Evolutionary conservation across 2,113 vertebrate species (phyloP), one percentile per base, ranked within the genome.

Genomic region (Hippocampus abdominalis): DNA sequence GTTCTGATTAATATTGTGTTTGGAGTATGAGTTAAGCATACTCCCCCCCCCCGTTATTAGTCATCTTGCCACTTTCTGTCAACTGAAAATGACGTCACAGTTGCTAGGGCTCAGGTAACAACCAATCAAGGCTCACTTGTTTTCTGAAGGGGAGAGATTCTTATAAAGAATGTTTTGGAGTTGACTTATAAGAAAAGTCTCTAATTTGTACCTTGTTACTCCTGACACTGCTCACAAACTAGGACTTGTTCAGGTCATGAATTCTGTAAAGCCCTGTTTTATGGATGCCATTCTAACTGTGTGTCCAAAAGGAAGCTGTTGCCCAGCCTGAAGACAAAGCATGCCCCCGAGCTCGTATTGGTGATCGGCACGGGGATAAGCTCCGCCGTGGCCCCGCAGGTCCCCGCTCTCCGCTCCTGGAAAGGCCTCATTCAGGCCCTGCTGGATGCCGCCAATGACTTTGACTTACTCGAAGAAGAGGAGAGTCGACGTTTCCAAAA

Each of bases 341-440:
- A 93, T 27, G 95, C 96, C 69, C 93, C 67, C 0, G 96, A 98
- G 65, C 94, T 98, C 0, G 96, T 98, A 40, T 81, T 98, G 84
- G 96, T 98, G 81, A 96, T 98, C 0, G 96, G 96, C 65, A 98
- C 96, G 0, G 96, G 96, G 76, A 94, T 98, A 8, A 98, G 96
- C 68, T 95, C 96, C 0, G 96, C 96, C 0, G 96, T 98, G 5
- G 96, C 96, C 7, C 96, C 96, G 2, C 94, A 95, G 79, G 96
- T 98, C 25, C 96, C 96, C 0, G 96, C 95, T 0, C 91, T 98
- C 18, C 95, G 96, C 10, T 98, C 96, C 56, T 98, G 96, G 96
- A 98, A 98, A 68, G 96, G 95, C 7, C 88, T 98, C 44, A 98
- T 98, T 76, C 96, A 98, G 86, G 96, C 96, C 42, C 83, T 98